phyloP scores from a whole-genome alignment of 1,140 invertebrate genomes.

The Macrotrachela quadricornifera region DNA sequence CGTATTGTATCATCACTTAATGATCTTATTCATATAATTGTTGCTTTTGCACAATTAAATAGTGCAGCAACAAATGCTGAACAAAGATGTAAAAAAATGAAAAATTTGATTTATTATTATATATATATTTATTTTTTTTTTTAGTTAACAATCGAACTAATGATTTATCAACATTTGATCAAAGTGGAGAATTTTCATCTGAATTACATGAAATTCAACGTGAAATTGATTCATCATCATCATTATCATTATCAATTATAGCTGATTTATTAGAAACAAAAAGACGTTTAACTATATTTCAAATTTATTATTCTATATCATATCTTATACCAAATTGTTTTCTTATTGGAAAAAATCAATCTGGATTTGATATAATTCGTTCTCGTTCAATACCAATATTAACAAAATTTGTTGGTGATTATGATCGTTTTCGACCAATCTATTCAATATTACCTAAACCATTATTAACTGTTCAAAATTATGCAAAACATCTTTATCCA shows the following conservation, averaged over 20 bases:
- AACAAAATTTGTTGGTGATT: no score
- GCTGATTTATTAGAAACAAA: conserved; percentile 19
- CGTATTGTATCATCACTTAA: conserved; percentile 17
- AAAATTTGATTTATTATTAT: no score
- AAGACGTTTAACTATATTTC: conserved; percentile 25
- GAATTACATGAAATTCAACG: conserved; percentile 27
- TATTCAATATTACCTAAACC: no score
- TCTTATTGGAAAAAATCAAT: conserved; percentile 20
- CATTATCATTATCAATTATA: conserved; percentile 14
- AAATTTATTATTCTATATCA: conserved; percentile 26
- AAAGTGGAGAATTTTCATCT: conserved; percentile 14
- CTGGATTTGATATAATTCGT: conserved; percentile 17
- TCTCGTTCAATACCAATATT: no score
- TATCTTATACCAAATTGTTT: conserved; percentile 25
- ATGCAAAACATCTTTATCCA: no score
- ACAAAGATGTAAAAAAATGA: no score
- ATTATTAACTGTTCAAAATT: no score
- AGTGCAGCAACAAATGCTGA: no score
- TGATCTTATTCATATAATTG: not conserved
- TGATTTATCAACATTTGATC: not conserved
- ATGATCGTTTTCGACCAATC: no score
- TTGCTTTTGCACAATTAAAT: no score
- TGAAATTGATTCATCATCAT: conserved; percentile 20
- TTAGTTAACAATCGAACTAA: no score
- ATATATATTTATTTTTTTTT: no score